A percentile compares a stretch with the other conserved stretches of the same genome.
Evolutionary conservation across 2,888 invertebrate genomes (phyloP).

Genomic region (Julus scandinavius): DNA sequence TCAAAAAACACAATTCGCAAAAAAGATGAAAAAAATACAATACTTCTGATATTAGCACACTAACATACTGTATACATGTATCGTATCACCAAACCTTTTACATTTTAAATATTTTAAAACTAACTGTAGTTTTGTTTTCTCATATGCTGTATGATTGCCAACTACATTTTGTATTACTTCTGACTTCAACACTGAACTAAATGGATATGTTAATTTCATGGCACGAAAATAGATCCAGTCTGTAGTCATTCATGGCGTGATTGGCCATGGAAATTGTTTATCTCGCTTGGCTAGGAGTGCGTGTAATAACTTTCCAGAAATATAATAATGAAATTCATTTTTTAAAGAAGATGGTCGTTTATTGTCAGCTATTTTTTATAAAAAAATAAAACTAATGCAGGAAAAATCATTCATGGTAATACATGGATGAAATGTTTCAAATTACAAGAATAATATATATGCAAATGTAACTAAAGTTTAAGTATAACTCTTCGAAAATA

Average conservation of each 20-base stretch:
- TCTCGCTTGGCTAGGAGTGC: not conserved
- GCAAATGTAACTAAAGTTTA: not conserved
- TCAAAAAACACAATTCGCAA: no score
- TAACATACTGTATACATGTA: no score
- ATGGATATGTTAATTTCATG: slow-evolving; percentile 13
- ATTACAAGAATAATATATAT: not conserved
- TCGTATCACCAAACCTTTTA: no score
- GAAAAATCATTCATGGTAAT: no score
- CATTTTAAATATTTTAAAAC: no score
- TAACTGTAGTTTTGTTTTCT: no score
- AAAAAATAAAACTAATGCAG: no score
- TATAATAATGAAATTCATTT: slow-evolving; percentile 28
- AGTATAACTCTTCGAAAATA: not conserved
- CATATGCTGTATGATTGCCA: no score
- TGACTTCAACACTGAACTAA: no score
- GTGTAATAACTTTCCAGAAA: slow-evolving; percentile 31
- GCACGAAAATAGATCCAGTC: not conserved
- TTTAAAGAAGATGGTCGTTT: not conserved
- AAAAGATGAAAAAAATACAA: no score
- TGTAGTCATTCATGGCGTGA: not conserved
- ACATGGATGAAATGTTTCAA: not conserved
- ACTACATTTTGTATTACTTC: no score
- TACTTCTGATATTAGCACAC: no score
- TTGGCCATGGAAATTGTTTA: slow-evolving; percentile 1
- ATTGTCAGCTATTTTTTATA: not conserved